Base-by-base conservation (phyloP, 2,888 invertebrate genomes). In the Hypomecis atomaria region DNA sequence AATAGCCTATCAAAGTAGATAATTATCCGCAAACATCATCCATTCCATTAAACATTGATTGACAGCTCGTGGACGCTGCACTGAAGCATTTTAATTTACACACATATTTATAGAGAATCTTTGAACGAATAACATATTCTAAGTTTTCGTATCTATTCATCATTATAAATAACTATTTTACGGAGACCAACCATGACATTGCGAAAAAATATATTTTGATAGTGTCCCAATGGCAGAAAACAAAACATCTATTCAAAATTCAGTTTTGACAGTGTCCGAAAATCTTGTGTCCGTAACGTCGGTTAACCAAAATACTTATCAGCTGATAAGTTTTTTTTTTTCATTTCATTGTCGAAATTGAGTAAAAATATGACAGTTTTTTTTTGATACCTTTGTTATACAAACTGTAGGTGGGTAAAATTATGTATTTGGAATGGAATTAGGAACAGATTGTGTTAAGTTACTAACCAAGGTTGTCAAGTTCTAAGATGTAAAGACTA, bases 11-110 rank as follows among this genome's bases (percentile, higher is more conserved):
- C 38, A 23, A 40, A 45, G 52, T 49, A 42, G 49, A 52, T 58
- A 56, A 48, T 53, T 23, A 50, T 59, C 13, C 33, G 34, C 10
- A 48, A 44, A 23, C 56, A 59, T 66, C 48, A 49, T 59, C 48
- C 55, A 42, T 57, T 60, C 38, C 11, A 48, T 23, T 45, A 50
- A 50, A 52, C 49, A 42, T 38, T 74, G 76, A 74, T 75, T 72
- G 73, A 74, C 71, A 57, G 69, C 67, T 67, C 69, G 68, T 73
- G 71, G 72, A 67, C 9, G 23, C 6, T 10, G 48, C 66, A 23
- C 66, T 66, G 68, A 63, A 70, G 69, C 61, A 68, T 71, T 71
- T 67, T 67, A 67, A 69, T 71, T 71, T 52, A 56, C 23, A 47
- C 42, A 40, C 34, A 10, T n/a, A 5, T 52, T 33, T 40, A n/a